These are phyloP conservation scores for Oxycera nigricornis DNA, from an alignment of 2,888 invertebrate species.

Conservation along the genomic window DNA sequence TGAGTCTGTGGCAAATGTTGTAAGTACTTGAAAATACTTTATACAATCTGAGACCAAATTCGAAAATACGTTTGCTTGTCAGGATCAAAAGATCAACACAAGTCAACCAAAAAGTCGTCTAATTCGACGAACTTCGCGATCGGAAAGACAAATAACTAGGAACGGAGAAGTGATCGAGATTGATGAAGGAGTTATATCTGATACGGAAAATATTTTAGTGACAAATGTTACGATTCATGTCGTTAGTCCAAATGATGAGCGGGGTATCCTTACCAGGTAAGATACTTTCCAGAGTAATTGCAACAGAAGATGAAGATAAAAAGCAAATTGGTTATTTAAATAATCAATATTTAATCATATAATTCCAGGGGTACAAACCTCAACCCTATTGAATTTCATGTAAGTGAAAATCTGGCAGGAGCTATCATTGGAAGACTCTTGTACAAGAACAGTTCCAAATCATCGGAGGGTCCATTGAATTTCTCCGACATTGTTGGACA, in stretches of 20 bases:
- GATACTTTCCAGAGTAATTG: no score
- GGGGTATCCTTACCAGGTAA: conserved; percentile 70
- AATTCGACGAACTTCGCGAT: conserved; percentile 46
- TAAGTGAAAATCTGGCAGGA: conserved; percentile 77
- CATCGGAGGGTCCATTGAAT: conserved; percentile 50
- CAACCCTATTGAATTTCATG: conserved; percentile 76
- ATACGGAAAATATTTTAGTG: conserved; percentile 70
- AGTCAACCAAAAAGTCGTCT: conserved; percentile 48
- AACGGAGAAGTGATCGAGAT: conserved; percentile 52
- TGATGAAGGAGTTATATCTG: conserved; percentile 57
- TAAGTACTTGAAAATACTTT: conserved; percentile 54
- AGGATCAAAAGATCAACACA: conserved; percentile 54
- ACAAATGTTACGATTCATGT: conserved; percentile 87
- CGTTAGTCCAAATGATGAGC: conserved; percentile 77
- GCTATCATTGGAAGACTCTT: conserved; percentile 77
- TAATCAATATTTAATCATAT: no score
- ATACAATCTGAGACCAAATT: neutral
- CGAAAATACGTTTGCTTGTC: neutral
- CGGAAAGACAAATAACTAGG: conserved; percentile 47
- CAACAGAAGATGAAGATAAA: no score
- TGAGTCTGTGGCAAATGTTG: conserved; percentile 76
- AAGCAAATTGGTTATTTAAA: no score
- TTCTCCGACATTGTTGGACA: conserved; percentile 44
- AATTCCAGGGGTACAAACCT: conserved; percentile 70
- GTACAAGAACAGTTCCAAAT: conserved; percentile 62